phyloP scores from a whole-genome alignment of 1,140 invertebrate species.

The Sinella curviseta region DNA sequence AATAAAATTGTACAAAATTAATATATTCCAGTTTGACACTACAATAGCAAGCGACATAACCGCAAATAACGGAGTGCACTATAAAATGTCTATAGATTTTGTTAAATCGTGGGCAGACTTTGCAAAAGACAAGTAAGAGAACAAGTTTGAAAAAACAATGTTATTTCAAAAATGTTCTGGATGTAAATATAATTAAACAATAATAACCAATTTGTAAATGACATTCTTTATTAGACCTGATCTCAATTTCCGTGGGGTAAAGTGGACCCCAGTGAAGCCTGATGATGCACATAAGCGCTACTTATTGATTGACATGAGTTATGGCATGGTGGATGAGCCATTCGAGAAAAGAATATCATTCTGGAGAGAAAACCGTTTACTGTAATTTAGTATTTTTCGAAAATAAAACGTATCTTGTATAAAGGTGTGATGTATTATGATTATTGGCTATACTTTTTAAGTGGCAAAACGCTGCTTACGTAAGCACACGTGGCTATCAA shows the following conservation, averaged over 20 bases:
- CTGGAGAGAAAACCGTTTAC: conserved; percentile 30
- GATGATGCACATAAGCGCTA: conserved; percentile 20
- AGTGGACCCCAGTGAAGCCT: conserved; percentile 22
- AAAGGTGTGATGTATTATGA: no score
- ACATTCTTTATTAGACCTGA: no score
- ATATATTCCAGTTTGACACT: conserved; percentile 40
- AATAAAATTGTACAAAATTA: no score
- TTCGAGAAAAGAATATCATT: conserved; percentile 36
- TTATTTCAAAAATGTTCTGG: no score
- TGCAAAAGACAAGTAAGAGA: conserved; percentile 34
- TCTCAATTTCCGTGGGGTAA: conserved; percentile 34
- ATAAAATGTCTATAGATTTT: conserved; percentile 30
- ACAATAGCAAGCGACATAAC: conserved; percentile 24
- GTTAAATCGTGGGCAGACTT: conserved; percentile 38
- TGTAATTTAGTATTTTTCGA: no score
- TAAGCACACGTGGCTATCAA: no score
- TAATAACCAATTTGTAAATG: no score
- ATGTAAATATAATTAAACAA: no score
- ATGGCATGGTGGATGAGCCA: conserved; percentile 39
- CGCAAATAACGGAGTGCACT: conserved; percentile 22
- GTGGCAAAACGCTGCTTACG: no score
- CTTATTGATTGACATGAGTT: conserved; percentile 34
- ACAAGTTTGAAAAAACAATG: no score
- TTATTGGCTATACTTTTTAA: no score
- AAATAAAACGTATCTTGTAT: no score